Evolutionary conservation across 2,888 invertebrate species (phyloP), one percentile per base, ranked within the genome.

Genomic region (Baccha elongata): DNA sequence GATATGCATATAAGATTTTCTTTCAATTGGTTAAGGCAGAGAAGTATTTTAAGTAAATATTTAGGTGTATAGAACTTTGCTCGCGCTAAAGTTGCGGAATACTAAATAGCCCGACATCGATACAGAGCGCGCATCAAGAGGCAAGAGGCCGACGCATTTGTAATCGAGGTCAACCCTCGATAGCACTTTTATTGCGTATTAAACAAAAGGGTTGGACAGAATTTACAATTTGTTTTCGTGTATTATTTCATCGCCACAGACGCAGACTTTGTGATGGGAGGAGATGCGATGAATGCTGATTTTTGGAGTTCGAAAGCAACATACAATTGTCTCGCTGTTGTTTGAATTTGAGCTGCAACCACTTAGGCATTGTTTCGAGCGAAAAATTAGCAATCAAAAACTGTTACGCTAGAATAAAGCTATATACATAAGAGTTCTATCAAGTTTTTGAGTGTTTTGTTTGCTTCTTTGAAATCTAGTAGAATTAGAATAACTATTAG

Each of bases 161-260:
- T 81, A 75, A 81, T 81, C 80, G 80, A 81, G 80, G 80, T 81
- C 75, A 81, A 81, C 80, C 80, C 80, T 81, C 69, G 75, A 74
- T 65, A 74, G 74, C 35, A 37, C 69, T 74, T 74, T 80, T 80
- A 80, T 69, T 74, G 74, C 80, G 74, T 80, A 69, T 53, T 67
- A 69, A 74, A 42, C 64, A 58, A 76, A 80, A 80, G 80, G 80
- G 80, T 80, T 80, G 69, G 80, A 69, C 44, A 44, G 80, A 80
- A 80, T 80, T 69, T 69, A 69, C 52, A 80, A 73, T 80, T 69
- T 55, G 69, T 58, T 80, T 69, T 67, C 55, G 44, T 80, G 73
- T n/a, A n/a, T n/a, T 74, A 74, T 68, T 80, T 68, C 37, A 69
- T 65, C 26, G 62, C 60, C 42, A 46, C 53, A 73, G 55, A 62